Evolutionary conservation across 2,113 vertebrate species (phyloP), one percentile per base, ranked within the genome.

Genomic region (Pseudopipra pipra): DNA sequence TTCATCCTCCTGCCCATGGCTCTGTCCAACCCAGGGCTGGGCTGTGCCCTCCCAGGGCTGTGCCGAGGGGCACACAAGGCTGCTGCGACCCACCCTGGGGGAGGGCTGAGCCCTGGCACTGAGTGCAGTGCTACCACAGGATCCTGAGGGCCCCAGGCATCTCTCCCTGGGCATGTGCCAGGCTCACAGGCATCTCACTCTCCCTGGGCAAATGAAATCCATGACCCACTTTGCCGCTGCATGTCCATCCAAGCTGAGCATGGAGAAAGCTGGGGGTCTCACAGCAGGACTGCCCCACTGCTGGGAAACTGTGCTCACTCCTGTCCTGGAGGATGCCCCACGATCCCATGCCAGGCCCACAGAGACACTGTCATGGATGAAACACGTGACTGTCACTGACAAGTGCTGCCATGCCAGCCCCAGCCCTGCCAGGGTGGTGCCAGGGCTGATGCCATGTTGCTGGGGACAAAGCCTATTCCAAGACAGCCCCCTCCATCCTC

Each of bases 61-160:
- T 43, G 31, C 51, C 41, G 25, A 35, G 41, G 28, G n/a, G 6
- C 15, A 27, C 11, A 1, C 1, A 16, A 43, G n/a, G 51, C 44
- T 85, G 30, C 65, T 84, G 41, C 3, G 6, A 14, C 10, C 14
- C 41, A 14, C 8, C 12, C 41, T 21, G 13, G 10, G 41, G 11
- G 9, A 73, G 25, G n/a, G 49, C 30, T 27, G 68, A 46, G 47
- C 41, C 37, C 49, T 52, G 33, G 19, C 30, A 31, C 28, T 1
- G 3, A 28, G 4, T 5, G 4, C 21, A 14, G 16, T 21, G 66
- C 8, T 4, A 6, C 9, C 56, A 59, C 0, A 1, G 35, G 5
- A 3, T n/a, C 8, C 8, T 47, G 58, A 67, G 33, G n/a, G 11
- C 22, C 25, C 44, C 49, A 70, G 20, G 21, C 16, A 14, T 21